Evolutionary conservation across 2,113 vertebrate genomes (phyloP).

Genomic region (Calidris pugnax): DNA sequence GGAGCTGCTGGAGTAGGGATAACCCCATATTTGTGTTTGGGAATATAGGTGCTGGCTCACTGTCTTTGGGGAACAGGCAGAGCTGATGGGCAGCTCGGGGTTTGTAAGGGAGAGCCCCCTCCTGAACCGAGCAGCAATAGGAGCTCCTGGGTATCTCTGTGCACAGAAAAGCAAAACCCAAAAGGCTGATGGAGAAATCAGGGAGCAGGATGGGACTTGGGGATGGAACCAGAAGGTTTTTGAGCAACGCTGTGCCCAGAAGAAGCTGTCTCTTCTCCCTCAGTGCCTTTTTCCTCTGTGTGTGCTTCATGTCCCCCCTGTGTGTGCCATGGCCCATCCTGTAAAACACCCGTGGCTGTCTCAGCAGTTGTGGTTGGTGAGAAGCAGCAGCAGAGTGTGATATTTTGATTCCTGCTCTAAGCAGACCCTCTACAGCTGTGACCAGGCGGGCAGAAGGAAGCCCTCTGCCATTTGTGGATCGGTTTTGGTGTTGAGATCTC

Average conservation of each 20-base stretch:
- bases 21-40: not conserved
- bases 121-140: not conserved
- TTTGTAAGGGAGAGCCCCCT: not conserved
- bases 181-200: not conserved
- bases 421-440: not conserved
- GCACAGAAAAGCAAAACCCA: rapidly evolving
- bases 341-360: not conserved
- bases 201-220: not conserved
- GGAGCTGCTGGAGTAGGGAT: not conserved
- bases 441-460: not conserved
- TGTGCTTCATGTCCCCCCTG: not conserved
- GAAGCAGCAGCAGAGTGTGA: not conserved
- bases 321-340: not conserved
- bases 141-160: not conserved
- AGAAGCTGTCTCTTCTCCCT: not conserved
- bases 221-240: not conserved
- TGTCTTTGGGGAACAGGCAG: not conserved
- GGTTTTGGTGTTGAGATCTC: not conserved
- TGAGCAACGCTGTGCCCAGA: not conserved
- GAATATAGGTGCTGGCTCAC: not conserved
- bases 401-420: not conserved
- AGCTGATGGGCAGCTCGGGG: not conserved
- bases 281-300: not conserved
- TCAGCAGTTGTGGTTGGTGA: not conserved
- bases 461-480: rapidly evolving